phyloP scores from a whole-genome alignment of 2,797 vertebrate species.

The Sebastes melanostomus region DNA sequence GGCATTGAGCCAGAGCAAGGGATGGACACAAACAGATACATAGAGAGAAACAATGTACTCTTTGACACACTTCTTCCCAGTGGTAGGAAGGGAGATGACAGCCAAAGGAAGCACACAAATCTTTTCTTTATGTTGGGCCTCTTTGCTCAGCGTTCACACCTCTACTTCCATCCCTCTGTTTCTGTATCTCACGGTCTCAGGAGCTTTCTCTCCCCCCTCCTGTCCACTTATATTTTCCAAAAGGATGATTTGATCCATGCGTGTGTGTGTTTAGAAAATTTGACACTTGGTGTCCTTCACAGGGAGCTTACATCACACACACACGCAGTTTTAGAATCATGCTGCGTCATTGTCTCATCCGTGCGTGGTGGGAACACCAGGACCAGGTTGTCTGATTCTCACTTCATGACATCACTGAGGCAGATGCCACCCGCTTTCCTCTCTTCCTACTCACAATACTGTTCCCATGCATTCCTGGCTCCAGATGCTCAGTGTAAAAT shows the following conservation, averaged over 20 bases:
- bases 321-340: conserved; percentile 23
- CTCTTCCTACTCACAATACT: conserved; percentile 7
- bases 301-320: conserved; percentile 24
- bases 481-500: conserved; percentile 57
- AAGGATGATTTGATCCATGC: conserved; percentile 41
- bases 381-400: conserved; percentile 34
- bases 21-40: conserved; percentile 64
- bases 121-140: conserved; percentile 63
- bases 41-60: conserved; percentile 68
- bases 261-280: conserved; percentile 14
- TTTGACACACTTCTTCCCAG: conserved; percentile 69
- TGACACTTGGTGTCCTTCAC: conserved; percentile 36
- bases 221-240: conserved; percentile 14
- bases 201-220: neutral
- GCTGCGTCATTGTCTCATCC: conserved; percentile 46
- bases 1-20: conserved; percentile 50
- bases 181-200: conserved; percentile 34
- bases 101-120: conserved; percentile 65
- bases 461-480: conserved; percentile 56
- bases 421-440: conserved; percentile 1
- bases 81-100: conserved; percentile 64
- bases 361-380: conserved; percentile 21
- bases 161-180: conserved; percentile 50
- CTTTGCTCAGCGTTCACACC: conserved; percentile 58
- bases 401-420: conserved; percentile 42